These are phyloP conservation scores for Tetramorium parvispinum DNA, from an alignment of 1,140 invertebrate genomes.

Conservation along the genomic window DNA sequence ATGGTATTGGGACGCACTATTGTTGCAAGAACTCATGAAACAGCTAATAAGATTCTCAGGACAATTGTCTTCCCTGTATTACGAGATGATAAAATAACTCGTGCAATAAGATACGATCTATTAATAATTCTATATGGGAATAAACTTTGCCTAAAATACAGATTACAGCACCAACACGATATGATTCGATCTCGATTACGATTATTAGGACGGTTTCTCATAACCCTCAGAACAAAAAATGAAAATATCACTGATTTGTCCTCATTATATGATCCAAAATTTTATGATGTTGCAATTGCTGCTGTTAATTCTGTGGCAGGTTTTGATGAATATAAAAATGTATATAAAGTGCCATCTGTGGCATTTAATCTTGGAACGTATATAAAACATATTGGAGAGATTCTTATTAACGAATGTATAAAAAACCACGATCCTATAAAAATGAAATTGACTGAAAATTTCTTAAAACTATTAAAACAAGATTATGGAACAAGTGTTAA, in stretches of 20 bases:
- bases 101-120: background rate
- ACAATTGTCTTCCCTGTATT: background rate
- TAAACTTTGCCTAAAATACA: background rate
- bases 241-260: background rate
- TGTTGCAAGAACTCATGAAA: background rate
- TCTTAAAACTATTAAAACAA: background rate
- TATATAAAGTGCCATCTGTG: background rate
- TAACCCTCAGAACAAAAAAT: background rate
- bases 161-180: background rate
- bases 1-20: background rate
- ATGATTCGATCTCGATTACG: background rate
- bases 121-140: slow-evolving; percentile 1
- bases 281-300: slow-evolving; percentile 8
- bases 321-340: background rate
- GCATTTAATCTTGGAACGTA: background rate
- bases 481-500: background rate
- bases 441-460: background rate
- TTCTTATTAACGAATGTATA: background rate
- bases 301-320: background rate
- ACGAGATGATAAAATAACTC: background rate
- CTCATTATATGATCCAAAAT: background rate
- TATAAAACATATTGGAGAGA: background rate
- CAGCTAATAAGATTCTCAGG: background rate
- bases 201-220: background rate
- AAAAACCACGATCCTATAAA: background rate